Evolutionary conservation across 2,888 invertebrate species (phyloP).

Genomic region (Thymelicus lineola): DNA sequence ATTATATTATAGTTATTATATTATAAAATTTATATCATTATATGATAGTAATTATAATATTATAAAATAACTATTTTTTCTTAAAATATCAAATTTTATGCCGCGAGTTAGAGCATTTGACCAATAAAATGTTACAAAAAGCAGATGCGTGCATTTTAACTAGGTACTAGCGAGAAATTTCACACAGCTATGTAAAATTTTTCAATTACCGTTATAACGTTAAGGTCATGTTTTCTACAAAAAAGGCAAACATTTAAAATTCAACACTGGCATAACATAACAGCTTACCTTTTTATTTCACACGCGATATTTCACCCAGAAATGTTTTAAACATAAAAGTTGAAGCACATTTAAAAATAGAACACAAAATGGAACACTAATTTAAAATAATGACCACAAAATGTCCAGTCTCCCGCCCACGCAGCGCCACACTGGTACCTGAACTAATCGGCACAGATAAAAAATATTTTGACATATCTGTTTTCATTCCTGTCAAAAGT

Average conservation of each 20-base stretch:
- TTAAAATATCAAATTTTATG: too few species aligned
- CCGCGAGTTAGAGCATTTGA: background rate
- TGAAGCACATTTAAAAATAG: slow-evolving; percentile 11
- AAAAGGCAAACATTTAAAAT: slow-evolving; percentile 5
- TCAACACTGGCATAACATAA: background rate
- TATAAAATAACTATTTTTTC: too few species aligned
- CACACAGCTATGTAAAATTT: slow-evolving; percentile 33
- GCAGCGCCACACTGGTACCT: slow-evolving; percentile 63
- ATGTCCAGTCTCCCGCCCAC: slow-evolving; percentile 57
- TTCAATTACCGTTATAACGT: slow-evolving; percentile 3
- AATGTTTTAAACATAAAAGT: slow-evolving; percentile 25
- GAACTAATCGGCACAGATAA: slow-evolving; percentile 65
- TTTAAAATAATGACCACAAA: slow-evolving; percentile 49
- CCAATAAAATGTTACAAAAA: background rate
- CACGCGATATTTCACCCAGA: background rate
- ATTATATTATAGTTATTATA: too few species aligned
- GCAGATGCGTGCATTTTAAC: background rate
- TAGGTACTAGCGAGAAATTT: slow-evolving; percentile 26
- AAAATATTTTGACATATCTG: slow-evolving; percentile 75
- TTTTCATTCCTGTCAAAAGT: slow-evolving; percentile 64
- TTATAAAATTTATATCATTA: too few species aligned
- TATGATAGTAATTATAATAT: too few species aligned
- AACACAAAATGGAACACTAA: slow-evolving; percentile 36
- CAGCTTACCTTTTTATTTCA: slow-evolving; percentile 1
- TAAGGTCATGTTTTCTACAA: background rate